phyloP scores from a whole-genome alignment of 2,888 invertebrate genomes.

The Tachina fera region DNA sequence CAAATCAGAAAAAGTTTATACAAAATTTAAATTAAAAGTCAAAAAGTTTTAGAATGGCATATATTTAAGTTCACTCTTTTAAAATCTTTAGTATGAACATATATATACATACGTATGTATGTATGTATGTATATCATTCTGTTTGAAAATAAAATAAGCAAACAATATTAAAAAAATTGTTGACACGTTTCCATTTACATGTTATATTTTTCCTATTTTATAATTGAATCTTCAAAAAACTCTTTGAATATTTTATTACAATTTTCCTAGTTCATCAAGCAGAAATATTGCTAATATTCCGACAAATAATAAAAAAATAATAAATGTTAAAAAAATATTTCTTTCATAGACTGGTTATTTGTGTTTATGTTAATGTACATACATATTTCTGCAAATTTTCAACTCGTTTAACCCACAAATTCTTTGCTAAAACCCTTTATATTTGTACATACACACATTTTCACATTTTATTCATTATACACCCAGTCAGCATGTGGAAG shows the following conservation, averaged over 20 bases:
- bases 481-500: no score
- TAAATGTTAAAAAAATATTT: conserved; percentile 21
- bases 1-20: neutral
- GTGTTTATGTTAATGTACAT: conserved; percentile 17
- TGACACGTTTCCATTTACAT: neutral
- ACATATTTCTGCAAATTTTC: conserved; percentile 60
- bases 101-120: no score
- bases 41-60: neutral
- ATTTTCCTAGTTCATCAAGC: conserved; percentile 56
- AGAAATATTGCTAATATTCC: conserved; percentile 56
- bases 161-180: neutral
- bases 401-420: conserved; percentile 65
- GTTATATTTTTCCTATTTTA: neutral
- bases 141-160: no score
- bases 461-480: no score
- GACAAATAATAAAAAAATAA: conserved; percentile 23
- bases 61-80: neutral
- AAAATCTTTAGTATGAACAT: no score
- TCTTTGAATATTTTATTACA: conserved; percentile 48
- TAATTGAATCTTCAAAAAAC: conserved; percentile 8
- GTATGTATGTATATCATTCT: no score
- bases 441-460: neutral
- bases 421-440: conserved; percentile 41
- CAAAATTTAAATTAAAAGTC: neutral
- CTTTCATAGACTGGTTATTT: conserved; percentile 49